These are phyloP conservation scores for Ditula angustiorana DNA, from an alignment of 2,888 invertebrate species.

Conservation along the genomic window DNA sequence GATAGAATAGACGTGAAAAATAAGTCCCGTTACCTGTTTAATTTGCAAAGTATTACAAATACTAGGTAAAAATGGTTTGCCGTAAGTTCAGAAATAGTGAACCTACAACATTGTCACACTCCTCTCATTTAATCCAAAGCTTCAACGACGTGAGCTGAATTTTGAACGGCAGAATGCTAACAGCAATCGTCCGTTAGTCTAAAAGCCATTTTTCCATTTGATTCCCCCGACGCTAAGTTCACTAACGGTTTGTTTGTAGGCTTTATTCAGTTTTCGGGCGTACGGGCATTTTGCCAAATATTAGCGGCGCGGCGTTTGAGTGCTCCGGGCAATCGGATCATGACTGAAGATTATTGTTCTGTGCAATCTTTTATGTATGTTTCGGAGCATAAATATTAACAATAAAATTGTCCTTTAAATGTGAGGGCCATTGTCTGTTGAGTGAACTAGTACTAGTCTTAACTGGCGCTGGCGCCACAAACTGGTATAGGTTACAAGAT, in stretches of 20 bases:
- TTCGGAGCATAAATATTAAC: neutral
- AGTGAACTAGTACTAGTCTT: too few relatives aligned
- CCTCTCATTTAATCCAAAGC: neutral
- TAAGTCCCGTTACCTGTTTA: too few relatives aligned
- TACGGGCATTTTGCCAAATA: conserved; percentile 14
- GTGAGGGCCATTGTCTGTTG: neutral
- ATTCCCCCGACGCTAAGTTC: neutral
- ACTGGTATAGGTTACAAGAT: too few relatives aligned
- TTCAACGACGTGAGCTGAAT: neutral
- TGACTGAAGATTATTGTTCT: conserved; percentile 1
- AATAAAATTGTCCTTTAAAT: neutral
- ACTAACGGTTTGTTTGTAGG: conserved; percentile 4
- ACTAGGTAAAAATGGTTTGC: too few relatives aligned
- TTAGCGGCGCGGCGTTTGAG: neutral
- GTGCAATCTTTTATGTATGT: neutral
- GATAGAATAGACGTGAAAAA: too few relatives aligned
- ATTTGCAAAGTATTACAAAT: too few relatives aligned
- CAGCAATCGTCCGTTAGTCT: neutral
- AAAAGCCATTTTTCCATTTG: neutral
- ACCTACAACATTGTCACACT: too few relatives aligned
- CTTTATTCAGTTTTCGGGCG: neutral
- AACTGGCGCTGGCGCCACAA: too few relatives aligned
- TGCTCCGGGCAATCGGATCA: conserved; percentile 8
- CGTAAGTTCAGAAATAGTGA: too few relatives aligned
- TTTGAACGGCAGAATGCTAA: neutral